Evolutionary conservation across 2,888 invertebrate species (phyloP), one percentile per base, ranked within the genome.

Genomic region (Drosophila incognita): DNA sequence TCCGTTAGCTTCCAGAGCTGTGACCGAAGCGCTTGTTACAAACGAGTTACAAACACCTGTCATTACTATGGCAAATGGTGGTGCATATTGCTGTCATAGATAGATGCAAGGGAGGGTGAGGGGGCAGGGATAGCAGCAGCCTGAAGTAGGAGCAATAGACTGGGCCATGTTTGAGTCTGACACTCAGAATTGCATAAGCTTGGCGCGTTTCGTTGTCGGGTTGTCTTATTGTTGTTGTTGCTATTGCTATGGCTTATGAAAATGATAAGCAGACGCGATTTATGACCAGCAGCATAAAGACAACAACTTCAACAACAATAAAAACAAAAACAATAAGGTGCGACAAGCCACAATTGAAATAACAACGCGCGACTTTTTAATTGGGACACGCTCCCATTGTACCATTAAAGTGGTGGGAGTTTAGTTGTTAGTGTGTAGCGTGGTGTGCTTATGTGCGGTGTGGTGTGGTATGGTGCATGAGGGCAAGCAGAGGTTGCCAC

Each of bases 21-120:
- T 42, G 66, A 52, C 40, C 51, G 49, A 59, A 71, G 51, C 71
- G 72, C 68, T 65, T 59, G 81, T 72, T 77, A 70, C 76, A 84
- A 83, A 88, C 81, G 79, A 86, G 88, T 81, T 82, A 79, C 83
- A 90, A 90, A 87, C 90, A 90, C 90, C 90, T 90, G 90, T 90
- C 90, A 90, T 90, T 90, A 89, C 81, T 78, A 67, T 81, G 78
- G 83, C 87, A 84, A 86, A 86, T 79, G 85, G 76, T 74, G 79
- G 72, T 81, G 82, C 74, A 74, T 76, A 61, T 61, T 64, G 66
- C 63, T 38, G 61, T 48, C 48, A 48, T 29, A 24, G 38, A 29
- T 13, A 38, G 13, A 38, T n/a, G n/a, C 21, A 29, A 31, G 13
- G 24, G 21, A n/a, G 31, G 27, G 27, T 4, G 13, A n/a, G 27